Evolutionary conservation across 53 echinoderm and acorn worm genomes (phyloP).

Genomic region (Antedon mediterranea): DNA sequence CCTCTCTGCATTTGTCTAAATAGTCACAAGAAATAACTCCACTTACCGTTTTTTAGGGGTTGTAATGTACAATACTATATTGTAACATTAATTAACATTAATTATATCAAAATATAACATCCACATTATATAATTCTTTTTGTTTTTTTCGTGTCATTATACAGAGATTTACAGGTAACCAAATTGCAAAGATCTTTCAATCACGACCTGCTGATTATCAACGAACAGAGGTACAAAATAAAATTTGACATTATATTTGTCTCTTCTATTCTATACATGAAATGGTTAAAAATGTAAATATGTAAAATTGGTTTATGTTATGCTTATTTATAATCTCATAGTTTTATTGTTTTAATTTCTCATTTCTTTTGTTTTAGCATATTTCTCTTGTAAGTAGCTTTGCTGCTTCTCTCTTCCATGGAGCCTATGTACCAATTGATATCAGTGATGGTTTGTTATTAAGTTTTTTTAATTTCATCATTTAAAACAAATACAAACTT

Average conservation of each 20-base stretch:
- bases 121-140: too few relatives aligned
- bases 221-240: slow-evolving; percentile 29
- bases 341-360: not conserved
- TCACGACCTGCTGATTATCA: slow-evolving; percentile 12
- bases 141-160: too few relatives aligned
- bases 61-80: too few relatives aligned
- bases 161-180: slow-evolving; percentile 49
- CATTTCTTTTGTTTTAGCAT: slow-evolving; percentile 22
- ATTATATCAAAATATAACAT: too few relatives aligned
- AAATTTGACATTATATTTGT: too few relatives aligned
- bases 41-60: too few relatives aligned
- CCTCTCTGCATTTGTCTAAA: too few relatives aligned
- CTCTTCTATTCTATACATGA: not conserved
- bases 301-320: not conserved
- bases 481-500: too few relatives aligned
- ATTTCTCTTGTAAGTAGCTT: slow-evolving; percentile 96
- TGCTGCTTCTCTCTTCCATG: slow-evolving; percentile 82
- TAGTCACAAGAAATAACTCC: too few relatives aligned
- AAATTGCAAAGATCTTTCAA: slow-evolving; percentile 43
- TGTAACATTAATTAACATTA: too few relatives aligned
- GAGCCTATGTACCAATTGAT: slow-evolving; percentile 86
- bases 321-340: slow-evolving; percentile 1
- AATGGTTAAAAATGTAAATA: too few relatives aligned
- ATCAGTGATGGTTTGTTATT: slow-evolving; percentile 68
- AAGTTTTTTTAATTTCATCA: not conserved